Evolutionary conservation across 2,113 vertebrate species (phyloP).

Genomic region (Alectura lathami): DNA sequence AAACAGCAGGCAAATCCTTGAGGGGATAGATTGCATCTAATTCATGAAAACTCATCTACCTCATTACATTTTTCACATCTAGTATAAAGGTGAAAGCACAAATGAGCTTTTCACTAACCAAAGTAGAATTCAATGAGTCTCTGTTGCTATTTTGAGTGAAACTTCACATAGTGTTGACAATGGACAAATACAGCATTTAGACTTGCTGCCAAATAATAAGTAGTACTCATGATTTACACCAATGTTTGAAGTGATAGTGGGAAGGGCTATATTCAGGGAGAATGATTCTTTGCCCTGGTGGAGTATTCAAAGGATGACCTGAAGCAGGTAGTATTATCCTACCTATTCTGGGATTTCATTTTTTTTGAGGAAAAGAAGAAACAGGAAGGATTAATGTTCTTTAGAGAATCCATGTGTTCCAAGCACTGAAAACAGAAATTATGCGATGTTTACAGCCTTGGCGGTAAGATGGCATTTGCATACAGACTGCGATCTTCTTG

Average conservation of each 20-base stretch:
- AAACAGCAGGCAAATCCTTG: not conserved
- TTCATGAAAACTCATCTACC: not conserved
- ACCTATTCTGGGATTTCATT: not conserved
- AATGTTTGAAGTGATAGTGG: not conserved
- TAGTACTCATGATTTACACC: not conserved
- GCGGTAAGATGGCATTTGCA: not conserved
- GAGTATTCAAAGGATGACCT: not conserved
- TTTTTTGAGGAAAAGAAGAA: not conserved
- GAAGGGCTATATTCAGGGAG: not conserved
- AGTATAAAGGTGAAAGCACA: not conserved
- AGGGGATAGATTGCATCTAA: not conserved
- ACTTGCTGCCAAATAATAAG: not conserved
- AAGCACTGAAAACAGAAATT: not conserved
- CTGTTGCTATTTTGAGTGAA: not conserved
- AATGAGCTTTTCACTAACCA: not conserved
- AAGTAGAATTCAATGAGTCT: not conserved
- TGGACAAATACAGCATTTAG: not conserved
- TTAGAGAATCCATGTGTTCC: not conserved
- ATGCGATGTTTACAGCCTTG: not conserved
- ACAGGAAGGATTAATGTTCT: not conserved
- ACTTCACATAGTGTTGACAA: not conserved
- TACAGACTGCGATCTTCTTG: fast-evolving
- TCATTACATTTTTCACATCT: not conserved
- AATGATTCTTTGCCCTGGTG: not conserved
- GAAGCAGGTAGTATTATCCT: not conserved